phyloP scores from a whole-genome alignment of 2,888 invertebrate genomes.

The Aproaerema taeniolella region DNA sequence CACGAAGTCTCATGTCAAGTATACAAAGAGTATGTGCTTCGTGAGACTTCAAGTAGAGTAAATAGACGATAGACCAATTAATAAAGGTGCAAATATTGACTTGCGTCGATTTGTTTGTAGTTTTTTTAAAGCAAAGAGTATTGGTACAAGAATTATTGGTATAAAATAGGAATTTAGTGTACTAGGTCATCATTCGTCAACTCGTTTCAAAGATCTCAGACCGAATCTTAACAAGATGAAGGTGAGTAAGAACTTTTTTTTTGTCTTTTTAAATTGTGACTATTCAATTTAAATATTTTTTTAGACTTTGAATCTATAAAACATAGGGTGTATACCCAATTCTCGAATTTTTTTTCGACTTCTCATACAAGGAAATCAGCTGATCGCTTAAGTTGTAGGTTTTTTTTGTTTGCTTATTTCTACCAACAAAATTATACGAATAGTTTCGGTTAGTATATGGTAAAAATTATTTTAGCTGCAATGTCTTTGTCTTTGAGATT shows the following conservation, averaged over 20 bases:
- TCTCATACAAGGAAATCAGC: no score
- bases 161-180: conserved; percentile 39
- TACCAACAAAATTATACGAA: no score
- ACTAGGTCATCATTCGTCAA: conserved; percentile 39
- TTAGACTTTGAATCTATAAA: no score
- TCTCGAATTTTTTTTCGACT: no score
- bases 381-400: no score
- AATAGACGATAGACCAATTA: conserved; percentile 7
- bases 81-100: conserved; percentile 26
- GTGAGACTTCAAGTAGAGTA: neutral
- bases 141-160: conserved; percentile 23
- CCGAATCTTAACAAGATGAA: conserved; percentile 46
- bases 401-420: no score
- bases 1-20: neutral
- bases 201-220: conserved; percentile 48
- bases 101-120: conserved; percentile 36
- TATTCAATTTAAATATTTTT: no score
- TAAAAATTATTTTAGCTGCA: no score
- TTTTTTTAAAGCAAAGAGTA: conserved; percentile 28
- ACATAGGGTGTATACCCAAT: no score
- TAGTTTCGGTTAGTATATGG: no score
- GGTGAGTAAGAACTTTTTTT: conserved; percentile 37
- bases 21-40: neutral
- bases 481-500: no score
- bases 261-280: no score